Percentiles rank a stretch among this genome's conserved stretches.
Conservation (phyloP, 2,113 vertebrate genomes). For the Electrona antarctica region DNA sequence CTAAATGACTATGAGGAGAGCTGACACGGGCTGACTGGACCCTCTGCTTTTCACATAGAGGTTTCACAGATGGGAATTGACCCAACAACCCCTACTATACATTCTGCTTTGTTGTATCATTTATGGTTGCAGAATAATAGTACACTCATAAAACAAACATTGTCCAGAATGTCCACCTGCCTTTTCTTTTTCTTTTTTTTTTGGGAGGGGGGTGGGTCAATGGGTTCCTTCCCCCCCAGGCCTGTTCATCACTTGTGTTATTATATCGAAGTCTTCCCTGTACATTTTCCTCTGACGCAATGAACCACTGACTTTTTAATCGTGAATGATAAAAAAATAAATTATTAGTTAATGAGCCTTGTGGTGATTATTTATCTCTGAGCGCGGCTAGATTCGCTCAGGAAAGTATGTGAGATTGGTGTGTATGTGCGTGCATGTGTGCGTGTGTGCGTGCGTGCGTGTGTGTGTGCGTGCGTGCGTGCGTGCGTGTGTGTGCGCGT, state of each 20-base stretch:
- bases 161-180: slow-evolving; percentile 26
- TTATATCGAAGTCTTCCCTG: slow-evolving; percentile 66
- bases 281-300: slow-evolving; percentile 74
- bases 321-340: slow-evolving; percentile 79
- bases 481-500: not conserved
- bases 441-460: not conserved
- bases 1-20: slow-evolving; percentile 52
- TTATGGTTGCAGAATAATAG: slow-evolving; percentile 27
- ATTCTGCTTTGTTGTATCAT: slow-evolving; percentile 27
- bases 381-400: not conserved
- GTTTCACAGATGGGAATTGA: slow-evolving; percentile 31
- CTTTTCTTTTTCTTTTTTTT: not conserved
- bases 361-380: slow-evolving; percentile 57
- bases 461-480: not conserved
- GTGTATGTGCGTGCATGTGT: not conserved
- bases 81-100: slow-evolving; percentile 31
- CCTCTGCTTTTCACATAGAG: slow-evolving; percentile 45
- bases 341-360: slow-evolving; percentile 79
- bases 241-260: slow-evolving; percentile 46
- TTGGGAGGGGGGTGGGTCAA: slow-evolving; percentile 19
- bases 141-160: slow-evolving; percentile 27
- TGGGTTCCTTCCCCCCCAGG: slow-evolving; percentile 31
- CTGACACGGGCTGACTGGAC: slow-evolving; percentile 42
- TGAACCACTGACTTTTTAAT: slow-evolving; percentile 80
- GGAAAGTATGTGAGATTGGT: not conserved